Evolutionary conservation across 1,140 invertebrate species (phyloP).

Genomic region (Apis florea): DNA sequence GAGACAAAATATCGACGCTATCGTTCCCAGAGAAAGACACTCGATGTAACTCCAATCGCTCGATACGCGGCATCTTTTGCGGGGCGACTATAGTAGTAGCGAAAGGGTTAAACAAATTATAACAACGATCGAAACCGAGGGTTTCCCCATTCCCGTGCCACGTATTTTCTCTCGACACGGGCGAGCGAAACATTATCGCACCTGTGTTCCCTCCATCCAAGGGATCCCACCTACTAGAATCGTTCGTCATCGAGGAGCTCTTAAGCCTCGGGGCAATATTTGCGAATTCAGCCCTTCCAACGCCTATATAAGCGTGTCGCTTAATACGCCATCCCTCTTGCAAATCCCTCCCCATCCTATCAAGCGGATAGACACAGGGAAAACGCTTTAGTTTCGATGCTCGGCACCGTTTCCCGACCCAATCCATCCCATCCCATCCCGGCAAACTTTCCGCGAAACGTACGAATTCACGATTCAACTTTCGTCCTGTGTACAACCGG

Average conservation of each 20-base stretch:
- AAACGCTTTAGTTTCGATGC: conserved; percentile 5
- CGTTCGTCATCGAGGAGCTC: conserved; percentile 7
- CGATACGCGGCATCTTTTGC: too few species aligned
- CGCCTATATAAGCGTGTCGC: conserved; percentile 49
- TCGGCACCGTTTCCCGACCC: conserved; percentile 17
- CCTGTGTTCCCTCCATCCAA: background rate
- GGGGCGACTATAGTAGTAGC: too few species aligned
- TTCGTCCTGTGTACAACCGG: conserved; percentile 29
- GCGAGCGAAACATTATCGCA: background rate
- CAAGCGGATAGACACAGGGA: conserved; percentile 9
- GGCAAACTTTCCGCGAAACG: conserved; percentile 50
- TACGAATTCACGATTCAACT: conserved; percentile 62
- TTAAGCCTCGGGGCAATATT: conserved; percentile 58
- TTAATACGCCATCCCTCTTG: conserved; percentile 27
- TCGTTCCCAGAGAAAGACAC: too few species aligned
- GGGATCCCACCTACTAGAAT: conserved; percentile 2
- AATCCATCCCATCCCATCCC: background rate
- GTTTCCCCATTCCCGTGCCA: too few species aligned
- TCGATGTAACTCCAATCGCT: too few species aligned
- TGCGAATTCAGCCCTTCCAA: conserved; percentile 52
- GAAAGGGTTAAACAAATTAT: too few species aligned
- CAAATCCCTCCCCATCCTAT: too few species aligned
- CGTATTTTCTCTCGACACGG: background rate
- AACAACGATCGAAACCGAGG: too few species aligned
- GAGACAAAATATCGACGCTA: too few species aligned